phyloP scores from a whole-genome alignment of 2,113 vertebrate species.

The Hippocampus guttulatus region DNA sequence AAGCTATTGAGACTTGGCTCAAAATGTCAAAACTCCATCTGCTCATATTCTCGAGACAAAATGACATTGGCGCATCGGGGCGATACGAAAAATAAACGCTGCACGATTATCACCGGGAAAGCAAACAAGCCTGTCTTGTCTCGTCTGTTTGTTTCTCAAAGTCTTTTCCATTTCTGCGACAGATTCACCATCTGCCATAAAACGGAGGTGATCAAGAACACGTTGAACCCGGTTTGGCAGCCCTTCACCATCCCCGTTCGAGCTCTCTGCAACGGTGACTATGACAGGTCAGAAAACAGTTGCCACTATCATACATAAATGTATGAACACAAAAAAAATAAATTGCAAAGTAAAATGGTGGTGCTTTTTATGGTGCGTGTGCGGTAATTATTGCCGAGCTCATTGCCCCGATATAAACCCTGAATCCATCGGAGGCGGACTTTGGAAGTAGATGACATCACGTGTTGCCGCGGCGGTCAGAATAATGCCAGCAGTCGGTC shows the following conservation, averaged over 20 bases:
- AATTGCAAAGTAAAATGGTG: not conserved
- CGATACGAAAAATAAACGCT: not conserved
- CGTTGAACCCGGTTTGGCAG: slow-evolving; percentile 94
- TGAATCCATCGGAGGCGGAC: not conserved
- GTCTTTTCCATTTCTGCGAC: slow-evolving; percentile 28
- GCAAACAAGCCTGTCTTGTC: slow-evolving; percentile 10
- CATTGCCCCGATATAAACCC: not conserved
- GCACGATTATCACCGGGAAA: slow-evolving; percentile 6
- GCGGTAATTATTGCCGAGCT: too few relatives aligned
- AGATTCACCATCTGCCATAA: slow-evolving; percentile 81
- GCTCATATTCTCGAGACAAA: slow-evolving; percentile 19
- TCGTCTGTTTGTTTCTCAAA: slow-evolving; percentile 3
- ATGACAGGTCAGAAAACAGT: slow-evolving; percentile 81
- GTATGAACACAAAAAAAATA: not conserved
- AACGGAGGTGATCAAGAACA: slow-evolving; percentile 83
- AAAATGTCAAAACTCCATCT: slow-evolving; percentile 28
- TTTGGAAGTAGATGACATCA: slow-evolving; percentile 34
- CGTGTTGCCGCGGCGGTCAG: slow-evolving; percentile 59
- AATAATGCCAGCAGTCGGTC: slow-evolving; percentile 74
- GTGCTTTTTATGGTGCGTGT: not conserved
- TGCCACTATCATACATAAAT: not conserved
- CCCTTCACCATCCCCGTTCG: slow-evolving; percentile 93
- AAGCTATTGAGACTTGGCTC: not conserved
- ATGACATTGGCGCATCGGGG: not conserved
- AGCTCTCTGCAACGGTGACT: slow-evolving; percentile 94